A percentile compares a stretch with the other conserved stretches of the same genome.
Conservation (phyloP, 2,113 vertebrate species). For the Typhlomys cinereus region DNA sequence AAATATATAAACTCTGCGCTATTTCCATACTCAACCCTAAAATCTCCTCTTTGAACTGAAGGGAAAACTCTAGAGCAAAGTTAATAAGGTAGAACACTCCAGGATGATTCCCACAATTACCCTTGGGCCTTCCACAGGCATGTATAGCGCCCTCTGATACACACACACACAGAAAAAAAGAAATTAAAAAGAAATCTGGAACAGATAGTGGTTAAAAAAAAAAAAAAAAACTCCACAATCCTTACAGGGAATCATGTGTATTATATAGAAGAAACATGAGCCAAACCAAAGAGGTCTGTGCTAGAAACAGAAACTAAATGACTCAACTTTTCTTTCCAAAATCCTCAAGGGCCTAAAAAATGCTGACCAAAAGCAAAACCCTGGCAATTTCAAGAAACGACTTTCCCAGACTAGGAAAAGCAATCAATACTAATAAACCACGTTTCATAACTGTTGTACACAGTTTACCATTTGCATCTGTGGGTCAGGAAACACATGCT, state of each 20-base stretch:
- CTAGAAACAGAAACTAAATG: no score
- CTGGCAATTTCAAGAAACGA: slow-evolving; percentile 37
- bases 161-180: no score
- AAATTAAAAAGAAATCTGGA: no score
- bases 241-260: no score
- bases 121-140: no score
- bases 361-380: slow-evolving; percentile 18
- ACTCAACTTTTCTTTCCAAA: neutral
- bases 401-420: slow-evolving; percentile 25
- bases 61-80: neutral
- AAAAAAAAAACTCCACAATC: no score
- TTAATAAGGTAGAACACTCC: no score
- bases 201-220: neutral
- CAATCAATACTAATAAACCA: neutral
- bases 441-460: slow-evolving; percentile 4
- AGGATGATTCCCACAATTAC: no score
- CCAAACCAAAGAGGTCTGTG: no score
- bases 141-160: no score
- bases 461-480: neutral
- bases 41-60: slow-evolving; percentile 18
- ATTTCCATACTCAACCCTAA: slow-evolving; percentile 17
- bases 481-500: neutral
- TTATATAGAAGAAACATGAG: no score
- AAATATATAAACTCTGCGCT: slow-evolving; percentile 3
- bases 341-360: slow-evolving; percentile 22